These are phyloP conservation scores for Cheirogaleus medius DNA, from an alignment of 2,113 vertebrate genomes.

Conservation along the genomic window DNA sequence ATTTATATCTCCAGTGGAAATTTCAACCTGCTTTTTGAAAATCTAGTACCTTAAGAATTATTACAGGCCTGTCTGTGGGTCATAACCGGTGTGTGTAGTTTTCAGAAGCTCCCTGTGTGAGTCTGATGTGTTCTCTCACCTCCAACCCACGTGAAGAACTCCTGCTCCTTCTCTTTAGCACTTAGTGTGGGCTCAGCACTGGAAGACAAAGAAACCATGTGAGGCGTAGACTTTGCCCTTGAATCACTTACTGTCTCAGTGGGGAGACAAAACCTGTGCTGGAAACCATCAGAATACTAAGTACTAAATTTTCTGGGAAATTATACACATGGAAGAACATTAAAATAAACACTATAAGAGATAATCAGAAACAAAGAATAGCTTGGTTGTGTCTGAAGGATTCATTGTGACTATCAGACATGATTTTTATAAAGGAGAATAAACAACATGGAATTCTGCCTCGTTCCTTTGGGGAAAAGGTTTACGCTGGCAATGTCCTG, in stretches of 20 bases:
- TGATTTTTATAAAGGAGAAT: slow-evolving; percentile 40
- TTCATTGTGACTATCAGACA: slow-evolving; percentile 29
- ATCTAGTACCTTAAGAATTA: neutral
- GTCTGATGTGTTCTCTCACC: neutral
- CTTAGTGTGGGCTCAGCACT: neutral
- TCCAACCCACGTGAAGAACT: neutral
- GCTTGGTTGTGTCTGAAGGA: slow-evolving; percentile 42
- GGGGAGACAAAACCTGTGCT: slow-evolving; percentile 35
- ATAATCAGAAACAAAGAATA: slow-evolving; percentile 47
- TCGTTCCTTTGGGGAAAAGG: neutral
- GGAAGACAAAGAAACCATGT: slow-evolving; percentile 1
- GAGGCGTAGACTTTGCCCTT: neutral
- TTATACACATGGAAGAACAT: slow-evolving; percentile 64
- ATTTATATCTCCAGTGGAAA: slow-evolving; percentile 1
- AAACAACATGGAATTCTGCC: slow-evolving; percentile 28
- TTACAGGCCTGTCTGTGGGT: neutral
- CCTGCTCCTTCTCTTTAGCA: neutral
- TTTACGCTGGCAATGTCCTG: neutral
- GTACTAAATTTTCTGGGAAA: slow-evolving; percentile 66
- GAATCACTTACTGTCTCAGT: slow-evolving; percentile 49
- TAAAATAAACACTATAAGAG: slow-evolving; percentile 32
- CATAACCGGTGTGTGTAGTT: neutral
- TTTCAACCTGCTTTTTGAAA: neutral
- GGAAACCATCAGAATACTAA: slow-evolving; percentile 66
- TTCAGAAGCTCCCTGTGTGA: neutral